A percentile compares a stretch with the other conserved stretches of the same genome.
Conservation (phyloP, 2,113 vertebrate genomes). For the Peucedramus taeniatus region DNA sequence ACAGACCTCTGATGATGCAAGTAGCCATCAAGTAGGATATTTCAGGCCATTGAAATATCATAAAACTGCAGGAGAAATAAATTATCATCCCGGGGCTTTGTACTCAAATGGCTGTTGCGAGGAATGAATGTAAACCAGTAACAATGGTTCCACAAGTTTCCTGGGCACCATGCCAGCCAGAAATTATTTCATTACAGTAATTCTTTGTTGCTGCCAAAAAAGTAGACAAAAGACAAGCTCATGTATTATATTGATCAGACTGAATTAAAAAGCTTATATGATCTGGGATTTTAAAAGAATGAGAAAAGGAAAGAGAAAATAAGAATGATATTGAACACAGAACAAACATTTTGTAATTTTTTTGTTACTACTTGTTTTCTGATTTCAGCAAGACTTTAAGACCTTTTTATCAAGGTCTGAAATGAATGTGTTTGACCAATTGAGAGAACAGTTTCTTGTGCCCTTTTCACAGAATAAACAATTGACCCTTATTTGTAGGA, state of each 20-base stretch:
- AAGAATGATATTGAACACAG: background rate
- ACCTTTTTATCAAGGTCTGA: background rate
- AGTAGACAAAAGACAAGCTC: background rate
- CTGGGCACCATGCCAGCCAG: constrained; percentile 41
- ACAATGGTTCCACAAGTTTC: constrained; percentile 23
- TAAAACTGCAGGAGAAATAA: constrained; percentile 65
- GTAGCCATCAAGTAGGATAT: constrained; percentile 59
- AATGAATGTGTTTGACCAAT: background rate
- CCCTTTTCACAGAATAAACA: background rate
- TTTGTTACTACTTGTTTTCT: background rate
- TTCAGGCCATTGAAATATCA: constrained; percentile 60
- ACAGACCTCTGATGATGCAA: constrained; percentile 18
- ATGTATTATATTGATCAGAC: background rate
- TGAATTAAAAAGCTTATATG: constrained; percentile 13
- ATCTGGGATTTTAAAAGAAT: background rate
- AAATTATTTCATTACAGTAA: constrained; percentile 61
- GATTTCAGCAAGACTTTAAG: background rate
- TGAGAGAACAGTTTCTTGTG: background rate
- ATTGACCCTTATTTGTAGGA: background rate
- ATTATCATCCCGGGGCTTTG: constrained; percentile 55
- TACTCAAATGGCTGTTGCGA: constrained; percentile 7
- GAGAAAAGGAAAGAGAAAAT: background rate
- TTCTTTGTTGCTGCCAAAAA: constrained; percentile 42
- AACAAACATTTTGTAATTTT: background rate
- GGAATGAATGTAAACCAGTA: constrained; percentile 1